Base-by-base conservation (phyloP, 2,888 invertebrate genomes). In the Archips crataeganus region DNA sequence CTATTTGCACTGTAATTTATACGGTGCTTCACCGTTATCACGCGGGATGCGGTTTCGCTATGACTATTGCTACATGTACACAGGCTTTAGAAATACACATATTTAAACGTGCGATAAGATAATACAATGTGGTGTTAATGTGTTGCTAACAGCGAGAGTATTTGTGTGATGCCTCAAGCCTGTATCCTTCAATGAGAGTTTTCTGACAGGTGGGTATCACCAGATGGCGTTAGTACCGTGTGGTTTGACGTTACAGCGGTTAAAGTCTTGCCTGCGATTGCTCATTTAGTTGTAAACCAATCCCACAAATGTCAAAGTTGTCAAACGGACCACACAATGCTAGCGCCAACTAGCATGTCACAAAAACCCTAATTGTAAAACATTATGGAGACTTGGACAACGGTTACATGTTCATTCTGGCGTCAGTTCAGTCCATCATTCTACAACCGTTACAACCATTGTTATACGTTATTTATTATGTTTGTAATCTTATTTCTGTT, bases 41-140 rank as follows among this genome's bases (percentile, higher is more conserved):
- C 32, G 57, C 57, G 23, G 57, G 32, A 57, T 57, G 57, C 57
- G 32, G 57, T 57, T 57, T 57, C 32, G 32, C 32, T 57, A 57
- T 57, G 1, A 32, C 57, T 1, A 6, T 2, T 23, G 23, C 57
- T 32, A 57, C 23, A 32, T 23, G 11, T 11, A 15, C 15, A 51
- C 15, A 3, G 32, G 57, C 57, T 57, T 57, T 32, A 23, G 57
- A 57, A 57, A 57, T 9, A 57, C 57, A 57, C 32, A 32, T 57
- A 32, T 57, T 57, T 32, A 23, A 57, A 10, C 57, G 13, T 13
- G 49, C 32, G 57, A 57, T 57, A 57, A 57, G 57, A 57, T 57
- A 57, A 39, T 6, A 23, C 23, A 54, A 23, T 57, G 32, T 32
- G 32, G 32, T 57, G 57, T 32, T 57, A 54, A 23, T 57, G 32